Evolutionary conservation across 2,113 vertebrate genomes (phyloP), one percentile per base, ranked within the genome.

Genomic region (Mustela nigripes): DNA sequence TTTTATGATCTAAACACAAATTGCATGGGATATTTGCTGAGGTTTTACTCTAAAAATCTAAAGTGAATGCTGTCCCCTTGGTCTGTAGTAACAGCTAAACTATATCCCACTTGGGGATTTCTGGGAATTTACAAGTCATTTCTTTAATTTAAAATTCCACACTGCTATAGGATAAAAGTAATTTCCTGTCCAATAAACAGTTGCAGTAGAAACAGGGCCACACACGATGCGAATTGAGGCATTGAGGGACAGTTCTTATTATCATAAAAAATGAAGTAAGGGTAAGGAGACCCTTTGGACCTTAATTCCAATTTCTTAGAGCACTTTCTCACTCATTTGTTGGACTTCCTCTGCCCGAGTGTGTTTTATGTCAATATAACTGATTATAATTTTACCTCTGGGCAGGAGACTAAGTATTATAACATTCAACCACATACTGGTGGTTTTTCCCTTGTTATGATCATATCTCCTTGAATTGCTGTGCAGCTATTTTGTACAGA

Each of bases 31-130:
- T 82, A 9, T 85, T 97, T 97, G 42, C 79, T 48, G 60, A 96
- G 87, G 39, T 21, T 97, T 93, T 50, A 9, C 11, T 96, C 15
- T 96, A 81, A 97, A 98, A 95, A 65, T 10, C 81, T 19, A 69
- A 5, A 95, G 42, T 83, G 76, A 89, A 89, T 28, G 8, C 81
- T 92, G 8, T n/a, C 63, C 28, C 16, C 3, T 96, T 91, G 48
- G 88, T 58, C 79, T 94, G 74, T 86, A 83, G n/a, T 85, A 65
- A 81, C 60, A 65, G 62, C 79, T 80, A 91, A 95, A 58, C 92
- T 96, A 82, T 89, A 86, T 79, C 58, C 42, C 88, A 80, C 81
- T 39, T 90, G 88, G 65, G 92, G 7, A 80, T 69, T 95, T 90
- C 87, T 60, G 85, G 39, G 78, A 67, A 94, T 95, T 74, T 84